Conservation (phyloP, 2,888 invertebrate species). For the Euzetes globulus region DNA sequence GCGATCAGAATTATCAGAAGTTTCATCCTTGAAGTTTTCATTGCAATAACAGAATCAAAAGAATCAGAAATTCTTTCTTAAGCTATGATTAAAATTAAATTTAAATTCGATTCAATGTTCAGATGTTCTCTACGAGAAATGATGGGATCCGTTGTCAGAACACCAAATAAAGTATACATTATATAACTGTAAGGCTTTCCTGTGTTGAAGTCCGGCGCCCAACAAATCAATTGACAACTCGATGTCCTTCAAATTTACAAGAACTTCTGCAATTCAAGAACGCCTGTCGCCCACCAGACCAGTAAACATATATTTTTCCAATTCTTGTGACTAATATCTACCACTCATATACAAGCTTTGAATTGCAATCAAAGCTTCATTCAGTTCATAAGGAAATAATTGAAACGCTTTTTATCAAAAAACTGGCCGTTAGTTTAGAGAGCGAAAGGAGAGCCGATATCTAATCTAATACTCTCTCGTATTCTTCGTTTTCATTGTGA, state of each 20-base stretch:
- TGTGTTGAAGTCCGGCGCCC: neutral
- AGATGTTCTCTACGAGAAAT: neutral
- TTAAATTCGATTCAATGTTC: too few relatives aligned
- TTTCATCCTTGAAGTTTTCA: too few relatives aligned
- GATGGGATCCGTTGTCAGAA: neutral
- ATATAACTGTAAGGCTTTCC: constrained; percentile 12
- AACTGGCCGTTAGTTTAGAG: neutral
- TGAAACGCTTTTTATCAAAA: neutral
- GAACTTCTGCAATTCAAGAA: constrained; percentile 7
- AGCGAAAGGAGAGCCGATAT: neutral
- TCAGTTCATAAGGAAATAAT: constrained; percentile 1
- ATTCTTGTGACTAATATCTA: neutral
- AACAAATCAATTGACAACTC: constrained; percentile 20
- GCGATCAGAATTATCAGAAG: too few relatives aligned
- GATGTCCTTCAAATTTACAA: constrained; percentile 12
- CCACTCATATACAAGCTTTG: neutral
- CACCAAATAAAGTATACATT: constrained; percentile 21
- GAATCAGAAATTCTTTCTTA: too few relatives aligned
- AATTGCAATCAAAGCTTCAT: neutral
- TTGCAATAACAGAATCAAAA: too few relatives aligned
- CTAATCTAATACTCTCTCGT: neutral
- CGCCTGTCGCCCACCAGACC: constrained; percentile 14
- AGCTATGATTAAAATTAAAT: too few relatives aligned
- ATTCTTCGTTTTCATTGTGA: neutral
- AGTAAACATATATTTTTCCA: constrained; percentile 5